A percentile compares a stretch with the other conserved stretches of the same genome.
These are phyloP conservation scores for Perca flavescens DNA, from an alignment of 2,113 vertebrate species.

Conservation along the genomic window DNA sequence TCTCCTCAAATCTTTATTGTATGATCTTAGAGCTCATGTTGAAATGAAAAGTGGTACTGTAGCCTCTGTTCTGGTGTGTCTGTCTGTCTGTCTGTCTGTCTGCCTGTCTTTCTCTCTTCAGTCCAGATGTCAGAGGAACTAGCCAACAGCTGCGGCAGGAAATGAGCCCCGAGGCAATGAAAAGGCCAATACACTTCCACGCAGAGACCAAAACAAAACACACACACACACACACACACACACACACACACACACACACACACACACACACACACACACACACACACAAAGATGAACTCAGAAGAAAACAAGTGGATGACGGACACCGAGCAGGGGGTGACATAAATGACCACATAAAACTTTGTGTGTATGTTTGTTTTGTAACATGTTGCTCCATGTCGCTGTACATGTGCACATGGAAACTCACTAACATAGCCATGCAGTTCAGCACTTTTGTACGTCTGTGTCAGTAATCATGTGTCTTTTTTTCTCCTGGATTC, in stretches of 20 bases:
- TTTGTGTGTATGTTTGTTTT: constrained; percentile 37
- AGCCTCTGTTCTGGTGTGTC: constrained; percentile 42
- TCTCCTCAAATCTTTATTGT: constrained; percentile 47
- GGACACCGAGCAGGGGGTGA: not conserved
- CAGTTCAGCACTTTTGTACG: not conserved
- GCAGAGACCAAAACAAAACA: constrained; percentile 60
- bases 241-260: constrained; percentile 8
- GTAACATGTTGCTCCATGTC: constrained; percentile 14
- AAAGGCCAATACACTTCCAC: constrained; percentile 74
- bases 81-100: constrained; percentile 29
- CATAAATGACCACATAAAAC: not conserved
- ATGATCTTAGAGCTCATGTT: constrained; percentile 60
- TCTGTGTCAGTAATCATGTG: constrained; percentile 37
- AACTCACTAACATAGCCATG: not conserved
- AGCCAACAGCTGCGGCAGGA: constrained; percentile 80
- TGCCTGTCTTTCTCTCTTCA: constrained; percentile 65
- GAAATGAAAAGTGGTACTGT: constrained; percentile 60
- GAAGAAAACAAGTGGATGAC: constrained; percentile 12
- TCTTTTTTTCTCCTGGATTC: constrained; percentile 46
- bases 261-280: constrained; percentile 26
- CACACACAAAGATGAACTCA: constrained; percentile 19
- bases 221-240: constrained; percentile 23
- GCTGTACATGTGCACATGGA: constrained; percentile 4
- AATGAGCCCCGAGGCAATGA: constrained; percentile 76
- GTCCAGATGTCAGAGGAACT: constrained; percentile 81